Percentiles rank a stretch among this genome's conserved stretches.
phyloP scores from a whole-genome alignment of 2,113 vertebrate genomes.

The Peucedramus taeniatus region DNA sequence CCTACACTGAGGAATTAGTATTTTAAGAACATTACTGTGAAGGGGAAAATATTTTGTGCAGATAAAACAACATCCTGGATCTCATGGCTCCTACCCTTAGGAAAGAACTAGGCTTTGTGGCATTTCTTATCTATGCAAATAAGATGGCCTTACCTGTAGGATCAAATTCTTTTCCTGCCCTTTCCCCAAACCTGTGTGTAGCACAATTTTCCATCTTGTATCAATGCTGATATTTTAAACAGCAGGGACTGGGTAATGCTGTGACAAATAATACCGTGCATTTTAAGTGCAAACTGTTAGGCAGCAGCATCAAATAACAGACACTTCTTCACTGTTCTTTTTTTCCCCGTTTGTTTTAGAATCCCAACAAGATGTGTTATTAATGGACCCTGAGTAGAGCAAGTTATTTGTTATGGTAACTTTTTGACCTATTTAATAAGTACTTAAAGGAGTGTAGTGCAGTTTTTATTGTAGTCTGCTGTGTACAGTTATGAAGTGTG shows the following conservation, averaged over 20 bases:
- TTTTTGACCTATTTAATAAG: conserved; percentile 80
- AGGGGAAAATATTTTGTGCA: neutral
- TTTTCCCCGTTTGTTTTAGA: conserved; percentile 48
- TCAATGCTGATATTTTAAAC: neutral
- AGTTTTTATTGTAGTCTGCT: conserved; percentile 74
- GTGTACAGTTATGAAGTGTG: conserved; percentile 81
- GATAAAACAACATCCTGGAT: neutral
- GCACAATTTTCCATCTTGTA: neutral
- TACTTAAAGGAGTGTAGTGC: conserved; percentile 62
- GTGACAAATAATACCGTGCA: neutral
- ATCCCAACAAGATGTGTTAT: conserved; percentile 72
- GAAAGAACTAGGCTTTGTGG: neutral
- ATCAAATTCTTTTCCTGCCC: neutral
- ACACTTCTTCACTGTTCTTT: neutral
- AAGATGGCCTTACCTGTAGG: neutral
- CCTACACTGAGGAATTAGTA: neutral
- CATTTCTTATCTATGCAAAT: neutral
- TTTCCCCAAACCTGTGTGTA: neutral
- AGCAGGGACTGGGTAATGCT: neutral
- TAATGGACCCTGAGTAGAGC: conserved; percentile 65
- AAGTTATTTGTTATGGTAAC: conserved; percentile 76
- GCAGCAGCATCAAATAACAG: neutral
- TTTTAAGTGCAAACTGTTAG: neutral
- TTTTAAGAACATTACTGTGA: neutral
- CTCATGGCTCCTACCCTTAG: neutral